Base-by-base conservation (phyloP, 1,140 invertebrate genomes). In the Drosophila ironensis region DNA sequence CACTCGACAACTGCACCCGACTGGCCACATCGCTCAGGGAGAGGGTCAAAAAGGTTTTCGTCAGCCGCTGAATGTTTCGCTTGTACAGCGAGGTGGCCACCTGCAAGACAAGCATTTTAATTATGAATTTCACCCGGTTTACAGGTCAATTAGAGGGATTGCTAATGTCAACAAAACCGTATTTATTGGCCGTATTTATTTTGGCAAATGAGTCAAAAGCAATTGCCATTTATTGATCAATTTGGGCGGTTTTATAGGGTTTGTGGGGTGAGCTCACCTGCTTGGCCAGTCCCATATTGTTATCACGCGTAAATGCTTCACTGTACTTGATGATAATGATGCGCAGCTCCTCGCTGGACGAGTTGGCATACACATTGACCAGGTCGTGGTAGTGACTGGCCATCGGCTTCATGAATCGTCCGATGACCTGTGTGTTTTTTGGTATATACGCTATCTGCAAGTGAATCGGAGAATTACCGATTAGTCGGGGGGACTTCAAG, bases 31-130 rank as follows among this genome's bases (percentile, higher is more conserved):
- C 98, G 59, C 94, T 93, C 51, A 99, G 91, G 20, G 97, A 98
- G 40, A 99, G 91, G 0, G 98, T 99, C 64, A 99, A 92, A 91
- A 99, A 99, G 27, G 98, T 99, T 91, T 98, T 98, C 24, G 98
- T 99, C 44, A 99, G 91, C 88, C 97, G 93, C 91, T 98, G 97
- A 78, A 99, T 99, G 91, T 98, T 99, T 89, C 98, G 98, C 91
- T 98, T 98, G 87, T 97, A 97, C 80, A 98, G 93, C 51, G 96
- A 96, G 59, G 93, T 94, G 30, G 97, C 90, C 45, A 98, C 97
- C 92, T 96, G 92, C n/a, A n/a, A n/a, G n/a, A n/a, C n/a, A n/a
- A n/a, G n/a, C n/a, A n/a, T n/a, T 30, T 11, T 11, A 33, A 33
- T 33, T 33, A 14, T 12, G 30, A 33, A n/a, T 33, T 1, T n/a